These are phyloP conservation scores for Danio rerio DNA, from an alignment of 2,113 vertebrate genomes.

Conservation along the genomic window DNA sequence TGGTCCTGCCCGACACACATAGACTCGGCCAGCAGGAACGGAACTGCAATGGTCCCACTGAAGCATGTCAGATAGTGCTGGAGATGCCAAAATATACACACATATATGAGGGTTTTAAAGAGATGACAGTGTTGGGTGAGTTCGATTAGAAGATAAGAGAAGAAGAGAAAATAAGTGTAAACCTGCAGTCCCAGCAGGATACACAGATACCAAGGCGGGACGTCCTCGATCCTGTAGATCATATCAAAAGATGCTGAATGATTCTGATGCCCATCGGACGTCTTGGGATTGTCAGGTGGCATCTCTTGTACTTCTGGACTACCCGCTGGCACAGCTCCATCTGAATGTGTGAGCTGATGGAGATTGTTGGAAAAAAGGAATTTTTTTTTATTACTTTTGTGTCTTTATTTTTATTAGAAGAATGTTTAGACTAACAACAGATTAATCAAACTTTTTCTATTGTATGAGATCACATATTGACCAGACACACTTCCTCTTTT, in stretches of 20 bases:
- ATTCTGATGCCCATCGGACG: slow-evolving; percentile 20
- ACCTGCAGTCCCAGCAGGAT: slow-evolving; percentile 95
- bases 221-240: slow-evolving; percentile 93
- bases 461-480: no score
- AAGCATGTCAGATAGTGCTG: slow-evolving; percentile 98
- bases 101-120: neutral
- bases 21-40: slow-evolving; percentile 92
- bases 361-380: no score
- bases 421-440: no score
- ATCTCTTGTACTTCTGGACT: slow-evolving; percentile 19
- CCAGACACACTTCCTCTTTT: no score
- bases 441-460: no score
- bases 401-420: no score
- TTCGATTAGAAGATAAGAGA: neutral
- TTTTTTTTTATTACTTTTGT: no score
- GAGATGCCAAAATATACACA: neutral
- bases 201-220: slow-evolving; percentile 96
- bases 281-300: neutral
- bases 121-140: neutral
- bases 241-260: slow-evolving; percentile 77
- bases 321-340: neutral
- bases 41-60: slow-evolving; percentile 93
- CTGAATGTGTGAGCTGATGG: slow-evolving; percentile 18
- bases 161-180: slow-evolving; percentile 8
- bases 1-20: slow-evolving; percentile 93